Conservation (phyloP, 2,113 vertebrate genomes). For the Phylloscopus whistleri region DNA sequence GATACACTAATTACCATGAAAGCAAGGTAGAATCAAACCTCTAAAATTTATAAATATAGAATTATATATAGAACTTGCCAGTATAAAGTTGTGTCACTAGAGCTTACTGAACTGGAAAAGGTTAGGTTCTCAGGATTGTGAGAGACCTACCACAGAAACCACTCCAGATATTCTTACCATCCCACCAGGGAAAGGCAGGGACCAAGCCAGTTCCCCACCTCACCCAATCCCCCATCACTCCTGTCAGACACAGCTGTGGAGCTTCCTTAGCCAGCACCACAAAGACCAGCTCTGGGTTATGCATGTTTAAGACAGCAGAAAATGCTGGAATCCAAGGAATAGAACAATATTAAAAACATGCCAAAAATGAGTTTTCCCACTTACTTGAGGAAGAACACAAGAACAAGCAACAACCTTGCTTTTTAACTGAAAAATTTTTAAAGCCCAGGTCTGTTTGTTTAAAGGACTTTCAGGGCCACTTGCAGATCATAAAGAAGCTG, state of each 20-base stretch:
- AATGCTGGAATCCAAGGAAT: not conserved
- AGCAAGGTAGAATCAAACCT: not conserved
- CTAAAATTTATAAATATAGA: not conserved
- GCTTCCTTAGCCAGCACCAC: not conserved
- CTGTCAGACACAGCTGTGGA: not conserved
- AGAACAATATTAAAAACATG: not conserved
- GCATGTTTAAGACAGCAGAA: not conserved
- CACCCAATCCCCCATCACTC: not conserved
- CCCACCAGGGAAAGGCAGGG: not conserved
- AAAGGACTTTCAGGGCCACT: not conserved
- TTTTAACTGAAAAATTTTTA: not conserved
- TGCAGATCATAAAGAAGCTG: not conserved
- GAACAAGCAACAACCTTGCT: not conserved
- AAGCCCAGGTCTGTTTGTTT: not conserved
- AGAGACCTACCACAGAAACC: not conserved
- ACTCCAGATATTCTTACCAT: not conserved
- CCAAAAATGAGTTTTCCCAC: not conserved
- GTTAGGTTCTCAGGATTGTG: not conserved
- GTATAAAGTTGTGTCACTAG: not conserved
- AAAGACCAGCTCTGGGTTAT: not conserved
- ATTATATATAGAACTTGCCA: not conserved
- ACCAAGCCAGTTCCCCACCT: not conserved
- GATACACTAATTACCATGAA: not conserved
- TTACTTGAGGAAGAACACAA: not conserved
- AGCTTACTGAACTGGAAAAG: not conserved